phyloP scores from a whole-genome alignment of 2,113 vertebrate species.

The Clarias magur region DNA sequence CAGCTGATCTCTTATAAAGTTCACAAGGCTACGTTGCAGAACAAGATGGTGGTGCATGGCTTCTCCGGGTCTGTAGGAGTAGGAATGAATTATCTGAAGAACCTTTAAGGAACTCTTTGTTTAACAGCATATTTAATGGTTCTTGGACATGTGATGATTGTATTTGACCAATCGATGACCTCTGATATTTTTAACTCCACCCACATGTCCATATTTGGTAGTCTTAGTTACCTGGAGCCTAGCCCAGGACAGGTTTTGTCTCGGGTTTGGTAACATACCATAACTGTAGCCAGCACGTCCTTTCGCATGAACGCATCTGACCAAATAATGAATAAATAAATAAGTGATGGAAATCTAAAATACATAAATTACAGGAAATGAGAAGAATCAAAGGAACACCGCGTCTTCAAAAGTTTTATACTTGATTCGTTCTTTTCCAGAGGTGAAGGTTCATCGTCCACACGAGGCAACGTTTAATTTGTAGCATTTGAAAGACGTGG shows the following conservation, averaged over 20 bases:
- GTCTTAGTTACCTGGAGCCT: background rate
- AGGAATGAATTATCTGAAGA: background rate
- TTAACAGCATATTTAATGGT: background rate
- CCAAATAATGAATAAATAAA: background rate
- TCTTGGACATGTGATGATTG: background rate
- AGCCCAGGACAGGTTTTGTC: background rate
- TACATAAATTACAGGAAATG: background rate
- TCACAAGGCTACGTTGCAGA: background rate
- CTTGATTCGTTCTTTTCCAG: background rate
- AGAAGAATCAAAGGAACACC: background rate
- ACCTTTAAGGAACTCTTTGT: background rate
- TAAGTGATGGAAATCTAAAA: background rate
- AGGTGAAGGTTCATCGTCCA: constrained; percentile 3
- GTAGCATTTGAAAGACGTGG: constrained; percentile 3
- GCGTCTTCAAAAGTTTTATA: background rate
- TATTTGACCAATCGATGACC: background rate
- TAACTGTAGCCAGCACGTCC: background rate
- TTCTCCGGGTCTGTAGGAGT: background rate
- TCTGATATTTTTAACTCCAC: background rate
- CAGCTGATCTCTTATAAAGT: background rate
- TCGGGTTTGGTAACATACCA: background rate
- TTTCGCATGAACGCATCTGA: background rate
- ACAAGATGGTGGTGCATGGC: no score
- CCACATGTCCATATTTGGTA: background rate
- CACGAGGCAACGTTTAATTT: background rate